Base-by-base conservation (phyloP, 92 coral and sea anemone genomes). In the Phenganax marumi region DNA sequence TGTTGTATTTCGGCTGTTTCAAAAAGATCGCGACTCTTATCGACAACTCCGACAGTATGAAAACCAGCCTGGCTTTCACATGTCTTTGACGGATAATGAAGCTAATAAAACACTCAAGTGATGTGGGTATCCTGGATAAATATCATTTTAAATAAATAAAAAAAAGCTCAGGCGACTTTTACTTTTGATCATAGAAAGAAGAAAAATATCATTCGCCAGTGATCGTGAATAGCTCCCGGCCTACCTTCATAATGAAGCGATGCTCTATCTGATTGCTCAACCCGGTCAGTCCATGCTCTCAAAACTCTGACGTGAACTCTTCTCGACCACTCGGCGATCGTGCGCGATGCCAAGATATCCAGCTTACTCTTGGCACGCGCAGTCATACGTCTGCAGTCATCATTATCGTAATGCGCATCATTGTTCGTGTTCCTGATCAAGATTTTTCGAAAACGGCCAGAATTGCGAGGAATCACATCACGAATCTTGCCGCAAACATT, bases 181-280 rank as follows among this genome's bases (percentile, higher is more conserved):
- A 4, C 63, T 56, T 56, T 56, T 14, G 19, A 56, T 58, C 24
- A 14, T 18, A 5, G 8, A 58, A 19, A 23, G 33, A 19, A 18
- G 8, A 62, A 23, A 18, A 9, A 39, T 19, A 62, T 8, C 33
- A 62, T 25, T 62, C 18, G 33, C 26, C 22, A 62, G 33, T 0
- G 8, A 62, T 62, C 21, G 9, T 16, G 17, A 24, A 24, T 7
- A 24, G 6, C 50, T 12, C n/a, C 3, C n/a, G n/a, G n/a, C 86
- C 22, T 70, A 95, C 98, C 98, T 95, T 95, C 98, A 65, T 92
- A 95, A 75, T 95, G 98, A 0, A 95, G 87, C 17, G 93, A 92
- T 0, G 78, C 84, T 12, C 75, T 80, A 16, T 89, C 85, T 9
- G 72, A 65, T 0, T 75, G 83, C 24, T 85, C 82, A 1, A 77